A percentile compares a stretch with the other conserved stretches of the same genome.
These are phyloP conservation scores for Pipistrellus pygmaeus DNA, from an alignment of 2,797 vertebrate species.

Conservation along the genomic window DNA sequence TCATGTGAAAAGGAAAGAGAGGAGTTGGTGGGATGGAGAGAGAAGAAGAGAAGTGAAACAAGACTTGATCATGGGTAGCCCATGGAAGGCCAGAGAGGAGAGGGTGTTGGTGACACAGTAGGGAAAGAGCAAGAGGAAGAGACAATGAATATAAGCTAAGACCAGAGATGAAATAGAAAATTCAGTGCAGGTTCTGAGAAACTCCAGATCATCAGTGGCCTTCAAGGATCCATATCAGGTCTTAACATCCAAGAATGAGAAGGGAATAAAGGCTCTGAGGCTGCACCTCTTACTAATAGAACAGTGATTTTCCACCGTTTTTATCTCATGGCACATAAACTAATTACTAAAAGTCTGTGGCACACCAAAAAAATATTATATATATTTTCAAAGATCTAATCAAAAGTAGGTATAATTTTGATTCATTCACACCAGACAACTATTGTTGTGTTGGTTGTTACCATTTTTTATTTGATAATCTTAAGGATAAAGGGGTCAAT, in stretches of 20 bases:
- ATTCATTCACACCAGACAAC: background rate
- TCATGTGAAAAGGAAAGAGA: background rate
- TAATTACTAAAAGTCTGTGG: background rate
- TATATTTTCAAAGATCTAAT: background rate
- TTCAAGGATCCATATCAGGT: background rate
- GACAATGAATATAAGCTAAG: background rate
- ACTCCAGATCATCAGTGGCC: background rate
- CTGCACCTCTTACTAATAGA: background rate
- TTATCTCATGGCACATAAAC: background rate
- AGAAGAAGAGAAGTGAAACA: background rate
- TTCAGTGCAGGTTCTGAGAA: background rate
- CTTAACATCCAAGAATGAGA: background rate
- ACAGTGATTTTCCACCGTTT: background rate
- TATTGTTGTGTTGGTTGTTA: background rate
- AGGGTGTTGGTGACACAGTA: too few species aligned
- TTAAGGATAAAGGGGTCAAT: background rate
- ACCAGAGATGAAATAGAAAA: background rate
- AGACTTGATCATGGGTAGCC: background rate
- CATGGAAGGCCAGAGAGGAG: background rate
- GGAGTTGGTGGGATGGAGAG: background rate
- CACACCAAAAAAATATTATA: background rate
- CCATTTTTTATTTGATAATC: background rate
- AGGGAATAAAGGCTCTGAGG: background rate
- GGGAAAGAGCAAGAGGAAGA: background rate
- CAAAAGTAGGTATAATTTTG: background rate